These are phyloP conservation scores for Heteronetta atricapilla DNA, from an alignment of 2,113 vertebrate species.

Conservation along the genomic window DNA sequence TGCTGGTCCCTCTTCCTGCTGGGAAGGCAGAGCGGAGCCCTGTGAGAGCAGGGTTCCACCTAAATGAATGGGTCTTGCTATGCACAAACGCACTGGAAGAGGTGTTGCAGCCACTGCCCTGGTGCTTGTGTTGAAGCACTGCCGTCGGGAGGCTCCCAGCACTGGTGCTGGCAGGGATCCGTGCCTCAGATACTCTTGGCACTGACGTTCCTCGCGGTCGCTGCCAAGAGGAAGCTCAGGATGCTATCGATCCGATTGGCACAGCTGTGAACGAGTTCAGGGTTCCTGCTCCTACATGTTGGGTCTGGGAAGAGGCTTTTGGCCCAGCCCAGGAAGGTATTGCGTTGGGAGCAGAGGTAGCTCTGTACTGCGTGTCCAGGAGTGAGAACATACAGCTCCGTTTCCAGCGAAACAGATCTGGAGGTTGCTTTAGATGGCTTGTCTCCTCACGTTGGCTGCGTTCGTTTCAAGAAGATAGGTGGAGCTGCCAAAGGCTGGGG, in stretches of 20 bases:
- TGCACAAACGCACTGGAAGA: not conserved
- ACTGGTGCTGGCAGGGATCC: not conserved
- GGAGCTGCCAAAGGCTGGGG: not conserved
- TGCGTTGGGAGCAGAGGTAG: not conserved
- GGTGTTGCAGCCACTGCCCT: not conserved
- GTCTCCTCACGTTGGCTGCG: constrained; percentile 6
- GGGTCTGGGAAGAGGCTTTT: not conserved
- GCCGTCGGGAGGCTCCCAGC: not conserved
- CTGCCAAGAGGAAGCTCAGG: not conserved
- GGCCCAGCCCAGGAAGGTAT: not conserved
- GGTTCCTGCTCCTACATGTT: not conserved
- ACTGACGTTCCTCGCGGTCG: not conserved
- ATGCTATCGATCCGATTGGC: not conserved
- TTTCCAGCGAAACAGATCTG: not conserved
- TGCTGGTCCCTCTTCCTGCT: not conserved
- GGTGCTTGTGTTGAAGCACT: fast-evolving
- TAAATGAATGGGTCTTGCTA: not conserved
- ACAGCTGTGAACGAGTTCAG: fast-evolving
- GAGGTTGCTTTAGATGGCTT: not conserved
- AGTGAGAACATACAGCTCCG: not conserved
- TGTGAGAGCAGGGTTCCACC: not conserved
- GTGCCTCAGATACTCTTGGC: not conserved
- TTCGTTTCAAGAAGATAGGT: not conserved
- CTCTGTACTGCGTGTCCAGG: fast-evolving
- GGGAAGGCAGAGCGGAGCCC: not conserved